phyloP scores from a whole-genome alignment of 2,888 invertebrate genomes.

The Dryomyza anilis region DNA sequence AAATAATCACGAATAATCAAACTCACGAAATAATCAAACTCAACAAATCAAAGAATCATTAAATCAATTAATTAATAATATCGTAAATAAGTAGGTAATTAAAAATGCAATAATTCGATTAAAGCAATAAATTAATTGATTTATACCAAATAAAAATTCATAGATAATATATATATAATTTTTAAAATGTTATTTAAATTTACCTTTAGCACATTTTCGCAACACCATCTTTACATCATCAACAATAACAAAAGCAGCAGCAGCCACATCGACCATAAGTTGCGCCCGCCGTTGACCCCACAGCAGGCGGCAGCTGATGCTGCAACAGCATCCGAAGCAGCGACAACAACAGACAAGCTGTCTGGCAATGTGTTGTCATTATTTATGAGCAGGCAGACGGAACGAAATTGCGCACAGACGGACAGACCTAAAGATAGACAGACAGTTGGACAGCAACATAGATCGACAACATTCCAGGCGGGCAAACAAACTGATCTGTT shows the following conservation, averaged over 20 bases:
- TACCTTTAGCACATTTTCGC: too few relatives aligned
- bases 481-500: not conserved
- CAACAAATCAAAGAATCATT: too few relatives aligned
- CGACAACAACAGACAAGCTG: not conserved
- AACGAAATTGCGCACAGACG: not conserved
- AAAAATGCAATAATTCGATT: too few relatives aligned
- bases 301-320: not conserved
- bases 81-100: too few relatives aligned
- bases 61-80: too few relatives aligned
- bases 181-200: too few relatives aligned
- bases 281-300: not conserved
- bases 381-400: not conserved
- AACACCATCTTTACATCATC: too few relatives aligned
- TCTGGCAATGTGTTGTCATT: slow-evolving; percentile 9
- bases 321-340: not conserved
- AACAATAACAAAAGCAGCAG: not conserved
- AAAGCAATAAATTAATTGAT: too few relatives aligned
- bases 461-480: not conserved
- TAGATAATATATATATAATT: too few relatives aligned
- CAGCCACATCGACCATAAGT: not conserved
- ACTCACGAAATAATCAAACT: too few relatives aligned
- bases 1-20: too few relatives aligned
- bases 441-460: not conserved
- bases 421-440: not conserved
- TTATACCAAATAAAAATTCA: too few relatives aligned